Evolutionary conservation across 1,140 invertebrate genomes (phyloP), one percentile per base, ranked within the genome.

Genomic region (Drosophila littoralis): DNA sequence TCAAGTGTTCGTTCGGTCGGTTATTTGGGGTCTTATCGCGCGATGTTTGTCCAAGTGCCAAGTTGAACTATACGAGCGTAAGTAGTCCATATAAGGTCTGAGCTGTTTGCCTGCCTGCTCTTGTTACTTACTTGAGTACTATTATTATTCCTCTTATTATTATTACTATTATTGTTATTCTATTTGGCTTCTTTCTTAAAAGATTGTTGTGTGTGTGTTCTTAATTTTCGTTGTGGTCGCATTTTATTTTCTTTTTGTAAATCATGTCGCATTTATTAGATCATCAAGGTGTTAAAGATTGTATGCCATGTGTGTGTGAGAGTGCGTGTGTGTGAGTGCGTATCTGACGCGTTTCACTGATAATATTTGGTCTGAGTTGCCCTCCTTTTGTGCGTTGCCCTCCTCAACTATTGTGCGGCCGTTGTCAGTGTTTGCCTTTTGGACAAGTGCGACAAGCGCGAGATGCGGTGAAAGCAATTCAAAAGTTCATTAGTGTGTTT

Each of bases 271-370:
- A 81, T 81, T 81, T 81, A 81, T 81, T 81, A 81, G 79, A 81
- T 81, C 79, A 81, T 81, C 79, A 81, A 81, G 79, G 79, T 81
- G 79, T 81, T 81, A 82, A 81, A 81, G 79, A 82, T 82, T 82
- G 79, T 78, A 17, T 50, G 10, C 7, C 60, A 10, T 12, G 22
- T 28, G 50, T 65, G 38, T 43, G 63, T 55, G 10, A 36, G 65
- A 57, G 42, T 45, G 28, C 45, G 57, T 36, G 50, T 45, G 38
- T 36, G 43, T 28, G 15, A 28, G 64, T 57, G 42, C 36, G 70
- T 76, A 42, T 45, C 13, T 35, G 57, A 45, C 58, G 46, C 80
- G 69, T 82, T 78, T 82, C 75, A 78, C 79, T 81, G 79, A 81
- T 81, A 81, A 81, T 81, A 74, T 74, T 81, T 82, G 60, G 60